Base-by-base conservation (phyloP, 2,113 vertebrate species). In the Hymenochirus boettgeri region DNA sequence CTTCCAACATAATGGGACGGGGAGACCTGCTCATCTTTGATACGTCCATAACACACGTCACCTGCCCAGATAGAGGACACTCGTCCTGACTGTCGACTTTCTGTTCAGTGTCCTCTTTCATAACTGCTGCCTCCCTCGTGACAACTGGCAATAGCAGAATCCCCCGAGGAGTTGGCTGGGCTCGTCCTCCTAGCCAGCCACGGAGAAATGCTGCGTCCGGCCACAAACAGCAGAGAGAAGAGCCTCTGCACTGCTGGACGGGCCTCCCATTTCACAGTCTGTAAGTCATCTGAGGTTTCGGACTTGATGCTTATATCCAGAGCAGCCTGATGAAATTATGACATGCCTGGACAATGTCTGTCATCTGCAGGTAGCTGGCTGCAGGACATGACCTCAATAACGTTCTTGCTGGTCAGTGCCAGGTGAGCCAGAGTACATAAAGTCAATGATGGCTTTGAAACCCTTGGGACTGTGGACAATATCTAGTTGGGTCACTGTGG, bases 381-480 rank as follows among this genome's bases (percentile, higher is more conserved):
- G 96, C 96, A 0, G n/a, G 96, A 99, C 96, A 99, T 99, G 67
- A 99, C 96, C 79, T 99, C 96, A 0, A 98, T 98, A 75, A 98
- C 95, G 2, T 99, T 99, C 70, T 96, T 88, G 82, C 96, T 98
- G 79, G 93, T 98, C 75, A 99, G 90, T 0, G 94, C 94, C 6
- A 99, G 86, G 81, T 95, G 96, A 0, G 96, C 96, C 0, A n/a
- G 96, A 98, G 47, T 99, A 99, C 96, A 99, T 98, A 84, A 99
- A 99, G 87, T 99, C 96, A 54, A 99, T 89, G 78, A 99, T 98
- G 57, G 93, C 93, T 81, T 95, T 94, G 74, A 99, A 99, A 75
- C 96, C 96, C 46, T 96, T 94, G 1, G 96, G n/a, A n/a, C n/a
- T 95, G 0, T 96, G 98, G 70, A 98, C 96, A 0, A 98, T 99